Evolutionary conservation across 2,888 invertebrate species (phyloP).

Genomic region (Nomada ruficornis): DNA sequence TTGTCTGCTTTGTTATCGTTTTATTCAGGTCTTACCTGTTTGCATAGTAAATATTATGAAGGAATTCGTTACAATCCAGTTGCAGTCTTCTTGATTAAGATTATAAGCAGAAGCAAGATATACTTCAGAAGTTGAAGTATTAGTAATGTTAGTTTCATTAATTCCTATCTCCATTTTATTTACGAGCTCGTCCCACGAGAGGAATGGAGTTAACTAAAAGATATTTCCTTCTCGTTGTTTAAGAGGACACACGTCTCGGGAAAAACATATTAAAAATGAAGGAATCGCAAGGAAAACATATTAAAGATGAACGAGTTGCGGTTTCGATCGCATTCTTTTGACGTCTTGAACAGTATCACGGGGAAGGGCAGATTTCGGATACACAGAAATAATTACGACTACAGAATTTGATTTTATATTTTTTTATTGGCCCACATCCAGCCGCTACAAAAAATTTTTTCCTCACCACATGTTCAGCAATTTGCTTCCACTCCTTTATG

Average conservation of each 20-base stretch:
- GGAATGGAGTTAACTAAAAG: slow-evolving; percentile 28
- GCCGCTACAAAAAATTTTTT: slow-evolving; percentile 75
- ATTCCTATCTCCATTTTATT: slow-evolving; percentile 59
- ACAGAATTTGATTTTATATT: slow-evolving; percentile 62
- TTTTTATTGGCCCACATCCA: slow-evolving; percentile 80
- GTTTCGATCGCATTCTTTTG: background rate
- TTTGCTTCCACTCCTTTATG: slow-evolving; percentile 62
- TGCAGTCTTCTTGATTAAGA: slow-evolving; percentile 92
- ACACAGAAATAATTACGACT: slow-evolving; percentile 13
- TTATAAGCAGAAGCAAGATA: slow-evolving; percentile 85
- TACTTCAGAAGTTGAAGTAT: slow-evolving; percentile 54
- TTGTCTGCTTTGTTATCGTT: background rate
- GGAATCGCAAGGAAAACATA: slow-evolving; percentile 57
- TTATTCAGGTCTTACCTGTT: slow-evolving; percentile 87
- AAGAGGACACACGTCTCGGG: background rate
- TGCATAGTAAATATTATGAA: slow-evolving; percentile 98
- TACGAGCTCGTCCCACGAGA: background rate
- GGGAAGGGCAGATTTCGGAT: background rate
- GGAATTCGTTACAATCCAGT: slow-evolving; percentile 94
- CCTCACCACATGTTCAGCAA: slow-evolving; percentile 58
- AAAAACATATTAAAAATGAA: slow-evolving; percentile 78
- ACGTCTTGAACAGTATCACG: background rate
- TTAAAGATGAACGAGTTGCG: slow-evolving; percentile 47
- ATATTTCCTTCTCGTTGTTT: background rate
- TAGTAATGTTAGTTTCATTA: slow-evolving; percentile 68